Conservation (phyloP, 1,140 invertebrate species). For the Listronotus bonariensis region DNA sequence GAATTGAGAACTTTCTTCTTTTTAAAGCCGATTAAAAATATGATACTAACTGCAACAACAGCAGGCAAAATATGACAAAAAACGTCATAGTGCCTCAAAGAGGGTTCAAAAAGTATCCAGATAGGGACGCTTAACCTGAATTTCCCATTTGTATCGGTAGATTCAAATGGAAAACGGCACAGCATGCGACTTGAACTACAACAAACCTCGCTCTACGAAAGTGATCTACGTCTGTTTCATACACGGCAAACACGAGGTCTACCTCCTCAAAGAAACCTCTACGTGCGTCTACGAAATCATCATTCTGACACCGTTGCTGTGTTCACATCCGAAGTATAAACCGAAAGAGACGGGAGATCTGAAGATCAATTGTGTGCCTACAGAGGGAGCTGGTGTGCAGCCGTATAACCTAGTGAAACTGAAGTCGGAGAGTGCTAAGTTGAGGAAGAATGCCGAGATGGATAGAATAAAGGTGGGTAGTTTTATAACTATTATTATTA, state of each 20-base stretch:
- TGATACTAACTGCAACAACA: too few species aligned
- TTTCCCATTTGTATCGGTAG: too few species aligned
- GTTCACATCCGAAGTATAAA: constrained; percentile 87
- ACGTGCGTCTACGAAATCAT: constrained; percentile 94
- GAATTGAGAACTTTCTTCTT: too few species aligned
- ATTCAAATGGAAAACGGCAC: constrained; percentile 81
- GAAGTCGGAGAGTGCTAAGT: constrained; percentile 73
- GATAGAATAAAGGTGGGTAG: constrained; percentile 66
- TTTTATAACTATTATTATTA: too few species aligned
- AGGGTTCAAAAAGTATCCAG: too few species aligned
- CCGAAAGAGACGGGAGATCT: constrained; percentile 80
- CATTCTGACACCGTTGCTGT: constrained; percentile 82
- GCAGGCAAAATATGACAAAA: too few species aligned
- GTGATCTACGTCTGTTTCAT: constrained; percentile 85
- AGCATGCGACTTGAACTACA: constrained; percentile 86
- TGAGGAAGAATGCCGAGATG: constrained; percentile 69
- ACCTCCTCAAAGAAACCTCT: constrained; percentile 89
- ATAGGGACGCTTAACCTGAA: too few species aligned
- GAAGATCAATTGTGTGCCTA: constrained; percentile 78
- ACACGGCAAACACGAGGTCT: constrained; percentile 86
- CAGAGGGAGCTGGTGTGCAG: constrained; percentile 71
- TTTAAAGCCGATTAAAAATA: too few species aligned
- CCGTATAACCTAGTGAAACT: constrained; percentile 74
- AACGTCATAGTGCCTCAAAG: too few species aligned
- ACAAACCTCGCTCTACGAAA: constrained; percentile 76